Evolutionary conservation across 2,797 vertebrate genomes (phyloP).

Genomic region (Cryptoprocta ferox): DNA sequence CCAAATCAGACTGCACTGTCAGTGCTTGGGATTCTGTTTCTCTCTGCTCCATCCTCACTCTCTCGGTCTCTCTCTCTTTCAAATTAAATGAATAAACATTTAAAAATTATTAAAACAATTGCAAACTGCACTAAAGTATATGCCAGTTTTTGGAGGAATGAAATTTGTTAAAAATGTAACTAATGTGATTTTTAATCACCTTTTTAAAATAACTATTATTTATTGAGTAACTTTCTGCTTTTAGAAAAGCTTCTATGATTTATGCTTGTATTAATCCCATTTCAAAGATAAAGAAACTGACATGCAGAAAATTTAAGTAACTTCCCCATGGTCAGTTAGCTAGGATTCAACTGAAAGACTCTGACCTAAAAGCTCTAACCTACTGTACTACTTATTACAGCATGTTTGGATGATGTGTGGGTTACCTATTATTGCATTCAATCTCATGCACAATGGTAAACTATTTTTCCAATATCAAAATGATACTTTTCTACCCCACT

Average conservation of each 20-base stretch:
- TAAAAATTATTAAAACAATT: background rate
- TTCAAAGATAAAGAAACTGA: background rate
- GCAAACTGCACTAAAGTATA: background rate
- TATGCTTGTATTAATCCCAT: background rate
- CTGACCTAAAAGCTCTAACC: background rate
- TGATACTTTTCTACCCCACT: background rate
- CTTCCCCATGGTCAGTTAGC: background rate
- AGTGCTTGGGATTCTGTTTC: too few relatives aligned
- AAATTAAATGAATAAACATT: too few relatives aligned
- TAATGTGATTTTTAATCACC: background rate
- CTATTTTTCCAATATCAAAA: background rate
- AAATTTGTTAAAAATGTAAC: background rate
- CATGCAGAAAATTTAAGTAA: background rate
- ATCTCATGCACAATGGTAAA: background rate
- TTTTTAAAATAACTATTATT: background rate
- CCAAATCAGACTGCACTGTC: too few relatives aligned
- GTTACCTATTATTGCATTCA: background rate
- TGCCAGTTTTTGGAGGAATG: background rate
- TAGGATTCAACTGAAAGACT: background rate
- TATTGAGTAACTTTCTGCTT: background rate
- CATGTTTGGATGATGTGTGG: background rate
- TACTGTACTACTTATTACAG: background rate
- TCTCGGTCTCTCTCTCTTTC: too few relatives aligned
- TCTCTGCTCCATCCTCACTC: too few relatives aligned
- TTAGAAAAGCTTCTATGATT: background rate